Conservation (phyloP, 2,888 invertebrate genomes). For the Epinotia demarniana region DNA sequence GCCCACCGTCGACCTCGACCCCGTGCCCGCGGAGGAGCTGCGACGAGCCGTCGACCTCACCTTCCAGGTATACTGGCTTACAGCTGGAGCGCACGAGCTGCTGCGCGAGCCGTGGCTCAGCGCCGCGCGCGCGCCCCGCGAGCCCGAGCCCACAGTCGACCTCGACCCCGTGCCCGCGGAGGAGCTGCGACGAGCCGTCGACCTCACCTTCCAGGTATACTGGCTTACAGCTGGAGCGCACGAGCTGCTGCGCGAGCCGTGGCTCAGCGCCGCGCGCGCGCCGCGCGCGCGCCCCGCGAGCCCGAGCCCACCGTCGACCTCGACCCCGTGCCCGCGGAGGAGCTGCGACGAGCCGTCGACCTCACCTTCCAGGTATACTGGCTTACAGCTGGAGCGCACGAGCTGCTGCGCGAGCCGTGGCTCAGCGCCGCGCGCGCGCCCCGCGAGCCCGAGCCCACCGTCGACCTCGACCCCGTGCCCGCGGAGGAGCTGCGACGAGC, state of each 20-base stretch:
- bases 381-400: slow-evolving; percentile 89
- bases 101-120: slow-evolving; percentile 94
- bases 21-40: slow-evolving; percentile 81
- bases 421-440: too few relatives aligned
- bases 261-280: slow-evolving; percentile 69
- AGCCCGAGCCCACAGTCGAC: too few relatives aligned
- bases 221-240: slow-evolving; percentile 89
- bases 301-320: slow-evolving; percentile 38
- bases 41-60: slow-evolving; percentile 77
- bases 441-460: too few relatives aligned
- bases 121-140: too few relatives aligned
- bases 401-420: too few relatives aligned
- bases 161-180: slow-evolving; percentile 80
- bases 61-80: slow-evolving; percentile 79
- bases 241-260: slow-evolving; percentile 85
- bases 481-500: too few relatives aligned
- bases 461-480: slow-evolving; percentile 67
- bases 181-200: slow-evolving; percentile 72
- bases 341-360: slow-evolving; percentile 74
- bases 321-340: slow-evolving; percentile 80
- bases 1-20: slow-evolving; percentile 53
- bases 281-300: too few relatives aligned
- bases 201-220: slow-evolving; percentile 76
- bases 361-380: slow-evolving; percentile 76
- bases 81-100: slow-evolving; percentile 96